phyloP scores from a whole-genome alignment of 2,113 vertebrate genomes.

The Chionomys nivalis region DNA sequence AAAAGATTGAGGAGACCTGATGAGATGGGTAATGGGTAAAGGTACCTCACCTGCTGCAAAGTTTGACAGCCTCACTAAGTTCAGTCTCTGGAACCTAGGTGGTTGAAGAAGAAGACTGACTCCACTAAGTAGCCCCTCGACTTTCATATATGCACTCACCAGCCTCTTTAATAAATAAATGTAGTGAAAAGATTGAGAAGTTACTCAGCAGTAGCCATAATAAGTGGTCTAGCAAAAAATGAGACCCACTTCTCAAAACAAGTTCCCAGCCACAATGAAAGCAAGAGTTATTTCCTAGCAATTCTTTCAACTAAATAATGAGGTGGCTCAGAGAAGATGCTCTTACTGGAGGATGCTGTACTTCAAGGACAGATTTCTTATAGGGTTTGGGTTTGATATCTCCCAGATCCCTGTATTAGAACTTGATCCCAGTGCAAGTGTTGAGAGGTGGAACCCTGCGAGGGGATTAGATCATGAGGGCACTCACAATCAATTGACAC shows the following conservation, averaged over 20 bases:
- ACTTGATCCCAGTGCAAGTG: neutral
- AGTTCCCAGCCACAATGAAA: neutral
- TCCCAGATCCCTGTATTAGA: neutral
- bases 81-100: neutral
- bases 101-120: neutral
- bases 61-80: neutral
- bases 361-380: neutral
- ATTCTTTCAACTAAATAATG: neutral
- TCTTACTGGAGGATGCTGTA: neutral
- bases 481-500: too few relatives aligned
- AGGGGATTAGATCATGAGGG: neutral
- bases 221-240: neutral
- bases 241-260: neutral
- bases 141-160: neutral
- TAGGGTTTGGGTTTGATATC: too few relatives aligned
- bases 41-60: neutral
- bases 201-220: neutral
- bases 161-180: neutral
- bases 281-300: neutral
- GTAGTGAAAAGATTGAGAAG: neutral
- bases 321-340: neutral
- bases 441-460: neutral
- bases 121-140: neutral
- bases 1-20: neutral
- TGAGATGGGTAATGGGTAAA: neutral